Evolutionary conservation across 2,888 invertebrate genomes (phyloP), one percentile per base, ranked within the genome.

Genomic region (Tetragonisca angustula): DNA sequence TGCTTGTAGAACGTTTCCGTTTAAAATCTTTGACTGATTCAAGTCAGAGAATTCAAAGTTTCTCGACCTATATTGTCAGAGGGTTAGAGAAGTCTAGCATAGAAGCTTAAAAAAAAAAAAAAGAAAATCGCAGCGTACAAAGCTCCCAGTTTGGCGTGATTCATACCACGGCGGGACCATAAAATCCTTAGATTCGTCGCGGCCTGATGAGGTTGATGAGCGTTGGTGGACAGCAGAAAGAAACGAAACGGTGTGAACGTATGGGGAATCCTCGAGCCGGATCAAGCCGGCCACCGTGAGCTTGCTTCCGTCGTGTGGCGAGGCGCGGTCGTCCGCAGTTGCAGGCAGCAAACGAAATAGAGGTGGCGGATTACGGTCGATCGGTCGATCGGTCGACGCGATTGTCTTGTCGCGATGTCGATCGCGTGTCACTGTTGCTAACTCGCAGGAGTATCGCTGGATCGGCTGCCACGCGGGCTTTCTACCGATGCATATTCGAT

Each of bases 361-460:
- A 27, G 61, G 69, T 70, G 77, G n/a, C 67, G 82, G 86, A 86
- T 86, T 86, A 86, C 59, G 70, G 32, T 67, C 74, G 87, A 87
- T 83, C 59, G 70, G 32, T 67, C 74, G 87, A 87, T 83, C 80
- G 84, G 56, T 72, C 50, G 11, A 17, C 9, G 27, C 76, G 85
- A 87, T 88, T 87, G 87, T 88, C 85, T 87, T 85, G 85, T 87
- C 87, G 70, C 77, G 76, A 83, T 86, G 88, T 88, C 87, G 82
- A 88, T 87, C 88, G 84, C 68, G 84, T 83, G 83, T 85, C 85
- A 62, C 54, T 73, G 73, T 70, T 56, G 56, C 75, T 50, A 62
- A 68, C 80, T 67, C 67, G 15, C n/a, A n/a, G 67, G 76, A 83
- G 80, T 70, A 80, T 81, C 50, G 61, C 13, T 43, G 79, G 49